Percentiles rank a stretch among this genome's conserved stretches.
phyloP scores from a whole-genome alignment of 2,797 vertebrate species.

The Sebastes flavidus region DNA sequence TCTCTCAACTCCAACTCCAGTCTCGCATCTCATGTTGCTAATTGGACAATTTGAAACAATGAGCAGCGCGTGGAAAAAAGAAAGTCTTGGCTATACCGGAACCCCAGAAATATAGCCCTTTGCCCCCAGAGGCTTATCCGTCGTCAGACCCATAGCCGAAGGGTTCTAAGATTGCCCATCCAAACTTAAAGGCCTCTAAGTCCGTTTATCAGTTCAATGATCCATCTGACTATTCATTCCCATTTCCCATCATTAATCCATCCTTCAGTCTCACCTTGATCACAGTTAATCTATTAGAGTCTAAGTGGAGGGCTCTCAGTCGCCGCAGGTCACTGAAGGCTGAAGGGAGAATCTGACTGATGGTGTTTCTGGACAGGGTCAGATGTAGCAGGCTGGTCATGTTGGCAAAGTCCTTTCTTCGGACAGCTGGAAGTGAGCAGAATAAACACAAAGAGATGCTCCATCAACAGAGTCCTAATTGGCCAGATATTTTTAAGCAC shows the following conservation, averaged over 20 bases:
- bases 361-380: slow-evolving; percentile 90
- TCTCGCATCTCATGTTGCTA: too few species aligned
- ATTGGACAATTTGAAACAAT: too few species aligned
- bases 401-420: slow-evolving; percentile 89
- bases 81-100: neutral
- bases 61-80: too few species aligned
- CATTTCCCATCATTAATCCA: neutral
- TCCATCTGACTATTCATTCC: neutral
- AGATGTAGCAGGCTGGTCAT: slow-evolving; percentile 91
- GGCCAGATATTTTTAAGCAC: neutral
- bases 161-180: neutral
- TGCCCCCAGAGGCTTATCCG: too few species aligned
- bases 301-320: slow-evolving; percentile 88
- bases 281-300: slow-evolving; percentile 88
- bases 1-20: too few species aligned
- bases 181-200: neutral
- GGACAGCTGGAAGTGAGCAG: slow-evolving; percentile 68
- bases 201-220: neutral
- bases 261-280: slow-evolving; percentile 70
- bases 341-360: slow-evolving; percentile 90
- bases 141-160: neutral
- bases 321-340: slow-evolving; percentile 89
- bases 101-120: neutral
- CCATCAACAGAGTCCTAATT: neutral
- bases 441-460: slow-evolving; percentile 4